Conservation (phyloP, 2,113 vertebrate genomes). For the Atractosteus spatula region DNA sequence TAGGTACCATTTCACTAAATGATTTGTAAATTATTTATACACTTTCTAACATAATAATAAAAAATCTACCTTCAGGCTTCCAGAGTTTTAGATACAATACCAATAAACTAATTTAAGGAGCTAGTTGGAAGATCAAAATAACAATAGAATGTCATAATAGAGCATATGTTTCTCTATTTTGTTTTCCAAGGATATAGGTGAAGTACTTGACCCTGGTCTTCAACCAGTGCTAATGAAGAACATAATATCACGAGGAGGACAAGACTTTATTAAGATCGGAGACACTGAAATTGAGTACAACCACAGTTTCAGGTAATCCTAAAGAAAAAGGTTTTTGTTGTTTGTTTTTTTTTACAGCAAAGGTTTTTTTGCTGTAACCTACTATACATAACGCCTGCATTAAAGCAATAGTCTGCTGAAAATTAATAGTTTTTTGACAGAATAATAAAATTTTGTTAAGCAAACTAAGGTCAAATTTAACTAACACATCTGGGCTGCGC, state of each 20-base stretch:
- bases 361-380: too few relatives aligned
- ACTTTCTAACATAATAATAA: too few relatives aligned
- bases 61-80: too few relatives aligned
- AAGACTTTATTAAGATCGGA: conserved; percentile 44
- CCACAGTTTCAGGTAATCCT: conserved; percentile 55
- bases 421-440: too few relatives aligned
- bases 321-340: not conserved
- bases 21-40: too few relatives aligned
- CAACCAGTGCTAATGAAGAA: conserved; percentile 52
- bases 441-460: too few relatives aligned
- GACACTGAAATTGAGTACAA: conserved; percentile 57
- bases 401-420: too few relatives aligned
- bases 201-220: conserved; percentile 48
- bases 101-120: not conserved
- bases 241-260: conserved; percentile 42
- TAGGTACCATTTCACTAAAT: too few relatives aligned
- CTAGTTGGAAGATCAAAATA: not conserved
- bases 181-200: conserved; percentile 47
- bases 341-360: not conserved
- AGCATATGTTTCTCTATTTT: not conserved
- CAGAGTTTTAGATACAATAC: too few relatives aligned
- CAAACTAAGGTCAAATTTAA: too few relatives aligned
- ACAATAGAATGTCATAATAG: not conserved
- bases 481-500: too few relatives aligned
- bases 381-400: too few relatives aligned